Percentiles rank a stretch among this genome's conserved stretches.
These are phyloP conservation scores for Diarsia rubi DNA, from an alignment of 2,888 invertebrate genomes.

Conservation along the genomic window DNA sequence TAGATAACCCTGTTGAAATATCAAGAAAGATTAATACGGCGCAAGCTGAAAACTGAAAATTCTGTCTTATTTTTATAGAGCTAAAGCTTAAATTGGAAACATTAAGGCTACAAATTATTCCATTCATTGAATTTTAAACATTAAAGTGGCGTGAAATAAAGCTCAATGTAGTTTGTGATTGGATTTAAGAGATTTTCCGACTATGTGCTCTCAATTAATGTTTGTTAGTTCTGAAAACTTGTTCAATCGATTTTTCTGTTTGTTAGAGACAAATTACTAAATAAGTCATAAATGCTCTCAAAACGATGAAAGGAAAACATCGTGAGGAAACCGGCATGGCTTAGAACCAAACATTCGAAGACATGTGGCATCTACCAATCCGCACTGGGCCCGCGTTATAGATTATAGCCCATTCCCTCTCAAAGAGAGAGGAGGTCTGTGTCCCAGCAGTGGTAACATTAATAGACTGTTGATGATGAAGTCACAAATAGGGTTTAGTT, in stretches of 20 bases:
- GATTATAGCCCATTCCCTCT: too few relatives aligned
- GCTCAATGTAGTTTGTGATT: neutral
- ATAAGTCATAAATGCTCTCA: too few relatives aligned
- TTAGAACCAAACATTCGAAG: too few relatives aligned
- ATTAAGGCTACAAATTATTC: neutral
- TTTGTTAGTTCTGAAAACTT: slow-evolving; percentile 17
- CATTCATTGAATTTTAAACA: neutral
- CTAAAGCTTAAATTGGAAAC: slow-evolving; percentile 4
- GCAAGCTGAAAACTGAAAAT: neutral
- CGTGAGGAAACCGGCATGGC: too few relatives aligned
- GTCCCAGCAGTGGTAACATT: too few relatives aligned
- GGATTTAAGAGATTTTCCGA: neutral
- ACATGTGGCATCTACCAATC: too few relatives aligned
- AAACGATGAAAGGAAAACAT: too few relatives aligned
- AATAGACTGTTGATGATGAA: too few relatives aligned
- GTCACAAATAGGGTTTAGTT: neutral
- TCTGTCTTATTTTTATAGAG: neutral
- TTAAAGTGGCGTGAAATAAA: neutral
- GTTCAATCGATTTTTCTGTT: slow-evolving; percentile 19
- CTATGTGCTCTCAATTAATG: slow-evolving; percentile 21
- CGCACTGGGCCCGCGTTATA: too few relatives aligned
- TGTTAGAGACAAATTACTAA: neutral
- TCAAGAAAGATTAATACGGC: slow-evolving; percentile 40
- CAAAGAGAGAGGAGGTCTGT: too few relatives aligned
- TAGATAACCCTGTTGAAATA: slow-evolving; percentile 40